These are phyloP conservation scores for Drosophila colorata DNA, from an alignment of 2,888 invertebrate species.

Conservation along the genomic window DNA sequence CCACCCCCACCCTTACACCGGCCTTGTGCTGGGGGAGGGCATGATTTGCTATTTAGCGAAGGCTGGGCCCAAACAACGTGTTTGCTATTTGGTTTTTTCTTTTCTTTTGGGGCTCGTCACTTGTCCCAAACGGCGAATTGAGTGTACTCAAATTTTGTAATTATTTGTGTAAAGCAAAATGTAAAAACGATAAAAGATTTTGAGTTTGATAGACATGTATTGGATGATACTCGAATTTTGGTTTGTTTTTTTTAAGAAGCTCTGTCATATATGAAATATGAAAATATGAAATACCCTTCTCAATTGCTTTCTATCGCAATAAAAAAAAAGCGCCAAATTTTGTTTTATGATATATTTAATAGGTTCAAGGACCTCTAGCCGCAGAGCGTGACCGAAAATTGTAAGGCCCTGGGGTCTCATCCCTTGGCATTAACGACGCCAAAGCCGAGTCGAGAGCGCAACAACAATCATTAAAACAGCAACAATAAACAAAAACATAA, in stretches of 20 bases:
- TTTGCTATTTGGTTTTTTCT: background rate
- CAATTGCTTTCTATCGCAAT: background rate
- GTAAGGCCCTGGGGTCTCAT: background rate
- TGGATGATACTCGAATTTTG: too few species aligned
- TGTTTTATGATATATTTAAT: background rate
- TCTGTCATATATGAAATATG: too few species aligned
- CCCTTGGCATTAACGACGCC: background rate
- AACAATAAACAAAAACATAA: background rate
- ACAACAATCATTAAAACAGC: background rate
- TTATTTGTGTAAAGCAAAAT: too few species aligned
- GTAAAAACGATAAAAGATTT: too few species aligned
- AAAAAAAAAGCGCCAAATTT: background rate
- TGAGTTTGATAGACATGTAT: too few species aligned
- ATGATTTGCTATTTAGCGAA: slow-evolving; percentile 32
- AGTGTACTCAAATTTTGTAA: background rate
- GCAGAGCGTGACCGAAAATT: background rate
- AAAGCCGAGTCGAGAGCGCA: background rate
- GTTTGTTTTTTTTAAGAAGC: too few species aligned
- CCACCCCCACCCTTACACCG: background rate
- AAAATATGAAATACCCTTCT: background rate
- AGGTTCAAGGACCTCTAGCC: slow-evolving; percentile 4
- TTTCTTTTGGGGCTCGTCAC: slow-evolving; percentile 16
- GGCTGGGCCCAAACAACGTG: slow-evolving; percentile 29
- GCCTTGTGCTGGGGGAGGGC: background rate
- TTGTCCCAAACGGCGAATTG: background rate